Conservation (phyloP, 2,113 vertebrate genomes). For the Microcebus tavaratra region DNA sequence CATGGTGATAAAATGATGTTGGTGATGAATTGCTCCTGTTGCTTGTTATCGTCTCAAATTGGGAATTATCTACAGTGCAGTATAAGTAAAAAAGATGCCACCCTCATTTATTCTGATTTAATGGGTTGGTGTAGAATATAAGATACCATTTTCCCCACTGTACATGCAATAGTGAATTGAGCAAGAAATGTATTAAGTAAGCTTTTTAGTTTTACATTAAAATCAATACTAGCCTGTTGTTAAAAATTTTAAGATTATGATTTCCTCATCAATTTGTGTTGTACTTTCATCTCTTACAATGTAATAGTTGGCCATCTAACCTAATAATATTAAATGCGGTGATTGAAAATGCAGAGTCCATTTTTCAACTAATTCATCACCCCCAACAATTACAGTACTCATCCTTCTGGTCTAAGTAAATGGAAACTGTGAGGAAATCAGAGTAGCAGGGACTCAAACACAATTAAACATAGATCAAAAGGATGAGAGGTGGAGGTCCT, state of each 20-base stretch:
- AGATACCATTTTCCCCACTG: not conserved
- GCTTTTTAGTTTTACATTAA: conserved; percentile 54
- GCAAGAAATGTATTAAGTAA: not conserved
- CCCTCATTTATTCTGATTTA: not conserved
- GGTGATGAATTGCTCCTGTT: conserved; percentile 33
- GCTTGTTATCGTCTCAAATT: not conserved
- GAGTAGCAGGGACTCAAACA: not conserved
- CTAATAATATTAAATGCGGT: not conserved
- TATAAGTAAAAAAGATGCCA: not conserved
- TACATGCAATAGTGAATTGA: not conserved
- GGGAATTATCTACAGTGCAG: not conserved
- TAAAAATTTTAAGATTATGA: conserved; percentile 21
- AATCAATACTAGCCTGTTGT: conserved; percentile 45
- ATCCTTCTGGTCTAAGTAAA: not conserved
- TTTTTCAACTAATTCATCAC: not conserved
- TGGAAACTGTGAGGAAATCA: not conserved
- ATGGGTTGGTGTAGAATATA: not conserved
- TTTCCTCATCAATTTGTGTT: conserved; percentile 46
- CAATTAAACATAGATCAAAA: not conserved
- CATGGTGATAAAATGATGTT: conserved; percentile 37
- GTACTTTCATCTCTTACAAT: not conserved
- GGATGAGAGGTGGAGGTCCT: not conserved
- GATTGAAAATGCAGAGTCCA: not conserved
- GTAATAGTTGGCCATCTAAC: not conserved
- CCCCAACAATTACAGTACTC: not conserved